Percentiles rank a stretch among this genome's conserved stretches.
phyloP scores from a whole-genome alignment of 2,888 invertebrate species.

The Oscheius onirici region DNA sequence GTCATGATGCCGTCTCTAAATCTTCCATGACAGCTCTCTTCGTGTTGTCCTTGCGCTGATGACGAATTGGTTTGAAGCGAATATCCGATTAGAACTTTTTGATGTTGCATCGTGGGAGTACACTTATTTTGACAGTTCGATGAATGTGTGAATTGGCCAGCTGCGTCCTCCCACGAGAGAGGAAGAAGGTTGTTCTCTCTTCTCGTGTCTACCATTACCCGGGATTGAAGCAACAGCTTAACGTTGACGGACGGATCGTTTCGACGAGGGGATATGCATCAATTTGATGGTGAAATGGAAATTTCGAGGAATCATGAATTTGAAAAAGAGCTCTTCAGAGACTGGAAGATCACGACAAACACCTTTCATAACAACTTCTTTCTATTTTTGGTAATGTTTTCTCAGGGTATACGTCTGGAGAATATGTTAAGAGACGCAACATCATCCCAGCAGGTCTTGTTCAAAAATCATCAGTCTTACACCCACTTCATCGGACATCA shows the following conservation, averaged over 20 bases:
- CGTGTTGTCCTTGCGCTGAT: constrained; percentile 5
- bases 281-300: too few species aligned
- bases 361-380: too few species aligned
- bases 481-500: too few species aligned
- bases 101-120: not conserved
- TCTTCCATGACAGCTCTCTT: constrained; percentile 24
- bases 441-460: too few species aligned
- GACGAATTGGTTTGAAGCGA: constrained; percentile 11
- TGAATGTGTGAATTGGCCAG: constrained; percentile 12
- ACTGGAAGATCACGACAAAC: not conserved
- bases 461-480: too few species aligned
- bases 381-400: too few species aligned
- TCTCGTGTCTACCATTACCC: not conserved
- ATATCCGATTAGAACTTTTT: constrained; percentile 3
- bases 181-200: not conserved
- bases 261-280: not conserved
- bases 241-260: constrained; percentile 17
- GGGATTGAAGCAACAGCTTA: not conserved
- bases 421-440: too few species aligned
- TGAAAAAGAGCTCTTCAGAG: not conserved
- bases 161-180: constrained; percentile 30
- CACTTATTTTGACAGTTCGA: not conserved
- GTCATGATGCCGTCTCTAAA: constrained; percentile 19
- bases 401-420: too few species aligned
- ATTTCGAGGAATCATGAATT: too few species aligned